A percentile compares a stretch with the other conserved stretches of the same genome.
These are phyloP conservation scores for Hydropsyche tenuis DNA, from an alignment of 1,140 invertebrate species.

Conservation along the genomic window DNA sequence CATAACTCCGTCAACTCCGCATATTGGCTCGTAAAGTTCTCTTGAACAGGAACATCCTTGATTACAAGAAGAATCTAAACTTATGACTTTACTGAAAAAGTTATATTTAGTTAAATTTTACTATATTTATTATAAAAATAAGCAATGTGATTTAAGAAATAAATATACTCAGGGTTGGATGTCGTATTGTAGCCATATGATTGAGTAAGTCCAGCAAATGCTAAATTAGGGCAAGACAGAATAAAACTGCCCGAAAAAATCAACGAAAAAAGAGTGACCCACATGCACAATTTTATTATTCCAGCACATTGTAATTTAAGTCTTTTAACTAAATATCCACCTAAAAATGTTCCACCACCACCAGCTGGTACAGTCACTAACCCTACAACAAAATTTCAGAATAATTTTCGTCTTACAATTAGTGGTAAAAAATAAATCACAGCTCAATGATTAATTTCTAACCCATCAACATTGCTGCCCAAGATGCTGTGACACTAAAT, in stretches of 20 bases:
- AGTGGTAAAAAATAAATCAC: too few relatives aligned
- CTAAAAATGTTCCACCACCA: conserved; percentile 79
- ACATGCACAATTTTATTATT: conserved; percentile 78
- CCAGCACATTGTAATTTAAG: conserved; percentile 74
- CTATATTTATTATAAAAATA: too few relatives aligned
- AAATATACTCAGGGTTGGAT: conserved; percentile 57
- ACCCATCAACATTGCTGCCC: conserved; percentile 79
- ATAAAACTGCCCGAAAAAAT: conserved; percentile 71
- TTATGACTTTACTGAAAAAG: conserved; percentile 50
- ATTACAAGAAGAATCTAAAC: conserved; percentile 67
- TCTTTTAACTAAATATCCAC: conserved; percentile 80
- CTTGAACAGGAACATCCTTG: conserved; percentile 67
- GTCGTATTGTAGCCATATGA: conserved; percentile 60
- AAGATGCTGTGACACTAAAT: conserved; percentile 76
- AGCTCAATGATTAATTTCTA: background rate
- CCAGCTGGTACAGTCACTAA: conserved; percentile 76
- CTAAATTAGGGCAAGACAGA: conserved; percentile 75
- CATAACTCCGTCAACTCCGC: conserved; percentile 78
- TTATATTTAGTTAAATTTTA: too few relatives aligned
- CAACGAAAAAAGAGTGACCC: conserved; percentile 66
- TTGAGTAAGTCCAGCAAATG: conserved; percentile 76
- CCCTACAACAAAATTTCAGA: conserved; percentile 64
- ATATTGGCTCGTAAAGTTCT: conserved; percentile 70
- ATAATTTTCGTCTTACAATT: too few relatives aligned
- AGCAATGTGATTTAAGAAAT: background rate